These are phyloP conservation scores for Propsilocerus akamusi DNA, from an alignment of 1,140 invertebrate species.

Conservation along the genomic window DNA sequence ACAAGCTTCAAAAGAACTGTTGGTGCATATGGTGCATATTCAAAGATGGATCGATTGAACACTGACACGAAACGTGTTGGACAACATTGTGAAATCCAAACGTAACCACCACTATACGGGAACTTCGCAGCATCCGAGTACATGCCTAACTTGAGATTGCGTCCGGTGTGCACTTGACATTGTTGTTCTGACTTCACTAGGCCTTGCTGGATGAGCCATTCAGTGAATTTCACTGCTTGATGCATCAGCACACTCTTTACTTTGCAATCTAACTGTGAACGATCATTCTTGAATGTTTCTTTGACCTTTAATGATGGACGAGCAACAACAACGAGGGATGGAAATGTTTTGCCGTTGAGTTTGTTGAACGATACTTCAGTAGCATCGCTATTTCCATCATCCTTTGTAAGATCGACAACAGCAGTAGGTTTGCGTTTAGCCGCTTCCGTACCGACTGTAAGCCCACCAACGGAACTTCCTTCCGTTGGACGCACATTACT, in stretches of 20 bases:
- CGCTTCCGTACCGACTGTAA: slow-evolving; percentile 34
- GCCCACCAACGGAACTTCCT: slow-evolving; percentile 42
- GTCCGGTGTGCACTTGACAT: slow-evolving; percentile 40
- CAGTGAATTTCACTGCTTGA: slow-evolving; percentile 60
- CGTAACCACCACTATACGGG: slow-evolving; percentile 70
- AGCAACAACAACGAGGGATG: slow-evolving; percentile 62
- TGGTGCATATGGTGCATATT: slow-evolving; percentile 60
- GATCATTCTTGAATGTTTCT: slow-evolving; percentile 32
- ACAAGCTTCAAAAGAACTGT: slow-evolving; percentile 63
- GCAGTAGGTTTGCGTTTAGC: slow-evolving; percentile 24
- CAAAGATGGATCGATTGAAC: slow-evolving; percentile 70
- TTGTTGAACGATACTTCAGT: slow-evolving; percentile 57
- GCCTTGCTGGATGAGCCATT: slow-evolving; percentile 75
- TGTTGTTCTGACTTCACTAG: slow-evolving; percentile 57
- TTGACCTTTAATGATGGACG: slow-evolving; percentile 51
- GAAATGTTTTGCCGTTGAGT: slow-evolving; percentile 63
- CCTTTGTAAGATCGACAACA: slow-evolving; percentile 39
- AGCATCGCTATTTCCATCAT: slow-evolving; percentile 33
- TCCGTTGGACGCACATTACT: slow-evolving; percentile 35
- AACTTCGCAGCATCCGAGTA: slow-evolving; percentile 69
- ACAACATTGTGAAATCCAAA: slow-evolving; percentile 75
- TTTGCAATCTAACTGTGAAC: slow-evolving; percentile 40
- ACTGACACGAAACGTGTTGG: slow-evolving; percentile 66
- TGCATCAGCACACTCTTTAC: slow-evolving; percentile 64
- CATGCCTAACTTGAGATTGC: slow-evolving; percentile 58